Evolutionary conservation across 2,797 vertebrate genomes (phyloP).

Genomic region (Bradypus variegatus): DNA sequence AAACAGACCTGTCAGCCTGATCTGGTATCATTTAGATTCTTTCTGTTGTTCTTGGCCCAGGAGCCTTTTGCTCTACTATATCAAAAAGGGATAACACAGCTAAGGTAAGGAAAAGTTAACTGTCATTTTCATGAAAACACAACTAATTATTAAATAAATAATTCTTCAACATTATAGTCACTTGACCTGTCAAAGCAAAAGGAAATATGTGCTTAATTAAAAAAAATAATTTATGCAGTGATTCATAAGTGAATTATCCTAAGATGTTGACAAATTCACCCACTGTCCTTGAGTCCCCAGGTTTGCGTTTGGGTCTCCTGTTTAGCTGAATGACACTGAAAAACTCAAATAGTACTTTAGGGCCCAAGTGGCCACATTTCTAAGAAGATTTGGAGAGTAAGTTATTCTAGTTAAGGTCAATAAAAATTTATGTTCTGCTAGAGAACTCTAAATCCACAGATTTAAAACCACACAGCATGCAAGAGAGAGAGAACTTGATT

Average conservation of each 20-base stretch:
- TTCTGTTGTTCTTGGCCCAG: not conserved
- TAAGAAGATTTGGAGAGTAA: not conserved
- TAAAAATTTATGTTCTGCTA: not conserved
- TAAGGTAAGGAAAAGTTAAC: not conserved
- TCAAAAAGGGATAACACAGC: not conserved
- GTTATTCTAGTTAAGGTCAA: conserved; percentile 25
- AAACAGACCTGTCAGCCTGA: not conserved
- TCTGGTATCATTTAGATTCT: not conserved
- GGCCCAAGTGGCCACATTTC: not conserved
- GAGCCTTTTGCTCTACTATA: not conserved
- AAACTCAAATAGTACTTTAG: not conserved
- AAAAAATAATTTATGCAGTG: not conserved
- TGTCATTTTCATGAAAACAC: not conserved
- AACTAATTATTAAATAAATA: not conserved
- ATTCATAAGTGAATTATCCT: conserved; percentile 8
- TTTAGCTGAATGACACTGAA: conserved; percentile 7
- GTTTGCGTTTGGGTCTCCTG: not conserved
- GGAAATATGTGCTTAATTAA: not conserved
- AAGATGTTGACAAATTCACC: not conserved
- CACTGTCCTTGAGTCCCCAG: not conserved
- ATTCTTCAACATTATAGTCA: not conserved
- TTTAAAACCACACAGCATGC: not conserved
- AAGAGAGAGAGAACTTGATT: not conserved
- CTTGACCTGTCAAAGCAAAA: conserved; percentile 12
- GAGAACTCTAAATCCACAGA: not conserved